These are phyloP conservation scores for Meghimatium bilineatum DNA, from an alignment of 2,888 invertebrate species.

Conservation along the genomic window DNA sequence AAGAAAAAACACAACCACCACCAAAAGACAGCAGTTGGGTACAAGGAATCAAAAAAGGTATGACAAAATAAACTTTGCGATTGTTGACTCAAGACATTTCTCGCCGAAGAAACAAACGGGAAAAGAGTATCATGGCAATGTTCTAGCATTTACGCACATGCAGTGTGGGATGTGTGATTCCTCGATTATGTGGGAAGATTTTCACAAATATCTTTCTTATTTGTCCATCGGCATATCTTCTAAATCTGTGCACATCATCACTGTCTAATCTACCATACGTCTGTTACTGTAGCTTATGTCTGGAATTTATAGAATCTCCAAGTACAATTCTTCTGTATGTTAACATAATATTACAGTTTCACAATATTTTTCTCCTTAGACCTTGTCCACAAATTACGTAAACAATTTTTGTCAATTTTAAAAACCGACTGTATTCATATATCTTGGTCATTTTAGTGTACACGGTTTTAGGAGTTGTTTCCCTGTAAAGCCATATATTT, in stretches of 20 bases:
- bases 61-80: slow-evolving; percentile 14
- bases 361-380: too few relatives aligned
- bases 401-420: too few relatives aligned
- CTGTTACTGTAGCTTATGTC: background rate
- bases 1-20: background rate
- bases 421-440: too few relatives aligned
- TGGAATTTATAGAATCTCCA: background rate
- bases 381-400: too few relatives aligned
- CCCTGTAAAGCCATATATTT: too few relatives aligned
- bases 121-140: background rate
- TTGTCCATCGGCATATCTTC: background rate
- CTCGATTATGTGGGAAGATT: too few relatives aligned
- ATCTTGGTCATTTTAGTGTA: too few relatives aligned
- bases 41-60: background rate
- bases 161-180: background rate
- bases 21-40: background rate
- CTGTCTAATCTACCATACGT: background rate
- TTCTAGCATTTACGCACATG: background rate
- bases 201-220: background rate
- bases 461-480: too few relatives aligned
- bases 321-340: too few relatives aligned
- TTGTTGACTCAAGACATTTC: slow-evolving; percentile 10
- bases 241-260: background rate
- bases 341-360: too few relatives aligned
- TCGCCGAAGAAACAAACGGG: background rate